phyloP scores from a whole-genome alignment of 2,113 vertebrate genomes.

The Phrynocephalus versicolor region DNA sequence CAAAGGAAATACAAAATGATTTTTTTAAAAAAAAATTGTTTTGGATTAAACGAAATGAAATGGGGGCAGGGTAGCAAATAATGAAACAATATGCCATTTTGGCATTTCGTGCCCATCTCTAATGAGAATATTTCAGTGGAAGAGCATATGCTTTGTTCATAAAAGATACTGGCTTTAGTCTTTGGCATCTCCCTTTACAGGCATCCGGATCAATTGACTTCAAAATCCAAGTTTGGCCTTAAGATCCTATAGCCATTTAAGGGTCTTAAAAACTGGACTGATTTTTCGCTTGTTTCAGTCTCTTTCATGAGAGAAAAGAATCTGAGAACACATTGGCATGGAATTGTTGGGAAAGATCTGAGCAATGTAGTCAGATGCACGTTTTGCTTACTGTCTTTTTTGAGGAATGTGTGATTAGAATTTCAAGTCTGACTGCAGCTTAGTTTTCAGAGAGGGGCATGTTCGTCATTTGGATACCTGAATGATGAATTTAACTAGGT shows the following conservation, averaged over 20 bases:
- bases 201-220: no score
- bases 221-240: background rate
- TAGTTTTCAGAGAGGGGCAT: background rate
- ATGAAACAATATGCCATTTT: no score
- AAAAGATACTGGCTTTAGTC: no score
- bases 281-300: background rate
- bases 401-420: background rate
- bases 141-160: no score
- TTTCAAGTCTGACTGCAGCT: background rate
- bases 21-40: no score
- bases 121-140: no score
- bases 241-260: background rate
- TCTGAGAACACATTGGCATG: background rate
- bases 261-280: background rate
- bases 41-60: no score
- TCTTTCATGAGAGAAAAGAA: background rate
- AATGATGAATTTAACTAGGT: background rate
- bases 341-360: no score
- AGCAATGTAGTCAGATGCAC: background rate
- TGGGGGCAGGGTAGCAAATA: no score
- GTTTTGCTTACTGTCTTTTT: background rate
- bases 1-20: no score
- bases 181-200: no score
- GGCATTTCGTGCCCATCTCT: no score
- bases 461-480: background rate